Base-by-base conservation (phyloP, 2,113 vertebrate species). In the Lota lota region DNA sequence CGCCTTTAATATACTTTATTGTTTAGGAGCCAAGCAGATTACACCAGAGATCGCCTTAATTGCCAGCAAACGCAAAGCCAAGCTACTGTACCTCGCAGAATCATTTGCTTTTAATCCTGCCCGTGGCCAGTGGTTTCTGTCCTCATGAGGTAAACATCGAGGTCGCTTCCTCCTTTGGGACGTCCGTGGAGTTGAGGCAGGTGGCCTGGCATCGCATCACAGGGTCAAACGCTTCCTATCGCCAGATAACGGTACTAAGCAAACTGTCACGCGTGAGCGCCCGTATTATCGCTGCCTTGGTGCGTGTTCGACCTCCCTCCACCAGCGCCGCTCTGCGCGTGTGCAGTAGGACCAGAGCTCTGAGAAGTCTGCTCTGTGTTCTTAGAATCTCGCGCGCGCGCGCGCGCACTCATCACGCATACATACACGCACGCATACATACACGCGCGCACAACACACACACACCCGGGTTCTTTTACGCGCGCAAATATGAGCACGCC, bases 301-400 rank as follows among this genome's bases (percentile, higher is more conserved):
- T 82, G 75, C 76, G 80, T 47, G 12, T 72, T 83, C 76, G 77
- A 79, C 77, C 22, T 16, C 68, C 56, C 58, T 68, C 57, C 61
- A 7, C 51, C 56, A 62, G 47, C 71, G 72, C 70, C 74, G 75
- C 7, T 79, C 63, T 85, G 87, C 87, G 85, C 83, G 74, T 89
- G 87, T 82, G 87, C 87, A 72, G 74, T 51, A 67, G 19, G 20
- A 33, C 72, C 63, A 78, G 73, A 60, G 75, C 70, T 62, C 60
- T 56, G 77, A 76, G 33, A 76, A 67, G 70, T 59, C 61, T 54
- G 72, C 67, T 62, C 70, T 81, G 76, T 85, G 88, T 87, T 88
- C 84, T 83, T 70, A 78, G 77, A 83, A 80, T 67, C 76, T 68
- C 67, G 64, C 73, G 47, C 67, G 54, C 64, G 54, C 59, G 33